phyloP scores from a whole-genome alignment of 2,113 vertebrate genomes.

The Gracilinanus agilis region DNA sequence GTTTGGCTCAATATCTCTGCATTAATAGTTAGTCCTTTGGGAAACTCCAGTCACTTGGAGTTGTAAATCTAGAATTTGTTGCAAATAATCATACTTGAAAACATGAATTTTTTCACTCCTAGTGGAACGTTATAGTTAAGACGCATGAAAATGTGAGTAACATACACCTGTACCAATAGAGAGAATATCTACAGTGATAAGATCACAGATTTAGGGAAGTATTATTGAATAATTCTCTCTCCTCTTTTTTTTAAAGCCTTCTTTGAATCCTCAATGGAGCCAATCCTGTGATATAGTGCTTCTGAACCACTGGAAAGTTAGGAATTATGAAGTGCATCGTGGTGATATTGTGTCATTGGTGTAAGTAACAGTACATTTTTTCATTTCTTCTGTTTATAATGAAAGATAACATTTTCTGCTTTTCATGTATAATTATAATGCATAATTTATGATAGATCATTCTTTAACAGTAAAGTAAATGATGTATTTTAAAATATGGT shows the following conservation, averaged over 20 bases:
- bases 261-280: slow-evolving; percentile 87
- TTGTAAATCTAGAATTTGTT: slow-evolving; percentile 47
- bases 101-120: slow-evolving; percentile 13
- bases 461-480: background rate
- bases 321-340: slow-evolving; percentile 88
- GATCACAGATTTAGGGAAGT: background rate
- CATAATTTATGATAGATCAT: background rate
- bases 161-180: background rate
- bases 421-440: background rate
- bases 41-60: slow-evolving; percentile 56
- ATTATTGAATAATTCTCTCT: slow-evolving; percentile 54
- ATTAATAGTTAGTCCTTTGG: slow-evolving; percentile 33
- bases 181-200: background rate
- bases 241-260: slow-evolving; percentile 81
- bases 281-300: slow-evolving; percentile 87
- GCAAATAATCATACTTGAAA: slow-evolving; percentile 37
- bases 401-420: too few relatives aligned
- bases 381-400: background rate
- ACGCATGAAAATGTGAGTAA: slow-evolving; percentile 52
- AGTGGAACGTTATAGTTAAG: slow-evolving; percentile 44
- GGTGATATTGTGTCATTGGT: slow-evolving; percentile 89
- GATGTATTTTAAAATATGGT: background rate
- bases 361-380: slow-evolving; percentile 83
- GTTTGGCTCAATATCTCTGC: too few relatives aligned
- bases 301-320: slow-evolving; percentile 88